Base-by-base conservation (phyloP, 2,888 invertebrate genomes). In the Cheilosia variabilis region DNA sequence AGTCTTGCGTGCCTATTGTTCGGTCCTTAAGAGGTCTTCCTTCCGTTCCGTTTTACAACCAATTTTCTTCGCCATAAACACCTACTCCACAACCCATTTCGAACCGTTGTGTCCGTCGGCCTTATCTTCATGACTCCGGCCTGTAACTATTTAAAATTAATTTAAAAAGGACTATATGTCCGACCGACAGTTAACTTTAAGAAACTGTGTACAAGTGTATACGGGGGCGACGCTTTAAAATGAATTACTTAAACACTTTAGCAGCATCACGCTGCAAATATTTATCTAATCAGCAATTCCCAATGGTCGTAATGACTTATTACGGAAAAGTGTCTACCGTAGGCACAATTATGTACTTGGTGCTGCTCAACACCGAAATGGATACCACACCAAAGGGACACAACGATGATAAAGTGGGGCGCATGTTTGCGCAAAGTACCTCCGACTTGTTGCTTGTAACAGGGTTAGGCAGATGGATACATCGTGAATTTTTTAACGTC, bases 371-470 rank as follows among this genome's bases (percentile, higher is more conserved):
- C 41, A 58, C 57, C 17, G 58, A 52, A 58, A 58, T 34, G 55
- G 58, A 66, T 34, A 65, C 17, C 31, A 6, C n/a, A 34, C 34
- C 45, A 57, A 47, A 9, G 41, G 37, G 57, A 57, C 34, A 47
- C 50, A 47, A 17, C 7, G 45, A 45, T 45, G 47, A 65, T 37
- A 22, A 31, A 34, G 31, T 52, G 17, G 19, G 58, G 58, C 52
- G 76, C 58, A 76, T 66, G 58, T 75, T 57, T 66, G 50, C 47
- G 17, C 34, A 57, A n/a, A 58, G 43, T 31, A 31, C 24, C 19
- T 58, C 58, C 57, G 58, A 76, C 76, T 66, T 76, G 76, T 76
- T 76, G 76, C 76, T 58, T 57, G 31, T 22, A 27, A 43, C 41
- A 45, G 73, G 63, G n/a, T 6, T 15, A 57, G 63, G 47, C 24